Evolutionary conservation across 2,797 vertebrate species (phyloP).

Genomic region (Semaprochilodus insignis): DNA sequence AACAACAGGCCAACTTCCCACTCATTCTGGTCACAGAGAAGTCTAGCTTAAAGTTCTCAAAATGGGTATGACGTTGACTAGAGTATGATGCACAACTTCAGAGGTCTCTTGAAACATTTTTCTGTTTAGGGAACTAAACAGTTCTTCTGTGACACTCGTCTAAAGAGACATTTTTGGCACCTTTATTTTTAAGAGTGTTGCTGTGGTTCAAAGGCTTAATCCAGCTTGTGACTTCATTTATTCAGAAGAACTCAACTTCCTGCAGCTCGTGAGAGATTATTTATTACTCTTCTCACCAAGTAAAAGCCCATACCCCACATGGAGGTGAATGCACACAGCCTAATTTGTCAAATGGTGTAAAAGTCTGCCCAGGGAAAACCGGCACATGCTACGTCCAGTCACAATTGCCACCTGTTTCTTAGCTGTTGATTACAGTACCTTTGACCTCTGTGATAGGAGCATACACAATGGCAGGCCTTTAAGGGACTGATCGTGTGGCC

Average conservation of each 20-base stretch:
- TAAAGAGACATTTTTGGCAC: no score
- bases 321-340: not conserved
- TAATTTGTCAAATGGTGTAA: constrained; percentile 17
- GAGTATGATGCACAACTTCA: no score
- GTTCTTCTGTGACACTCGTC: no score
- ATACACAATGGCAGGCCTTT: constrained; percentile 60
- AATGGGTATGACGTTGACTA: no score
- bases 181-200: no score
- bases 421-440: constrained; percentile 53
- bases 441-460: constrained; percentile 57
- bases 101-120: no score
- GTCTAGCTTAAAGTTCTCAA: no score
- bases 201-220: not conserved
- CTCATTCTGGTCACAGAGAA: no score
- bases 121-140: no score
- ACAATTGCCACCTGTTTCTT: constrained; percentile 54
- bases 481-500: constrained; percentile 50
- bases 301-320: not conserved
- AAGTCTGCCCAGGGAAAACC: constrained; percentile 7
- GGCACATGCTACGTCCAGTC: constrained; percentile 48
- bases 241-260: not conserved
- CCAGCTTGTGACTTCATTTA: not conserved
- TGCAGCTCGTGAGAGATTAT: not conserved
- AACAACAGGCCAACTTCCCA: no score
- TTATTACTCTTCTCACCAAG: not conserved